Evolutionary conservation across 2,113 vertebrate species (phyloP).

Genomic region (Vanacampus margaritifer): DNA sequence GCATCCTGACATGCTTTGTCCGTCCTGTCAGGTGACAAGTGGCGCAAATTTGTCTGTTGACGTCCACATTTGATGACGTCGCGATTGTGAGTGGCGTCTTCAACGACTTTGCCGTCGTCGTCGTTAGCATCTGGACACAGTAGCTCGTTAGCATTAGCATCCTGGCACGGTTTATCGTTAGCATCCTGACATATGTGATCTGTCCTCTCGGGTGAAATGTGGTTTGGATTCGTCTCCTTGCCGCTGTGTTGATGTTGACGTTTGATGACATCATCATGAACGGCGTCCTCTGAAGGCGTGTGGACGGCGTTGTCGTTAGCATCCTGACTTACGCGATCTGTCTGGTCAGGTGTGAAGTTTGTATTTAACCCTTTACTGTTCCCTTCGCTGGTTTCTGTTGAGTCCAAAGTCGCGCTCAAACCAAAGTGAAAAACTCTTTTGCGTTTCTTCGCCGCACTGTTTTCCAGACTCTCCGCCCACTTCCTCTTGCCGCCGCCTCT

Average conservation of each 20-base stretch:
- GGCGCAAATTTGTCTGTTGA: background rate
- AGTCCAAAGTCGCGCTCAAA: background rate
- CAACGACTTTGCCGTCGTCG: background rate
- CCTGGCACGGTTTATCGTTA: too few species aligned
- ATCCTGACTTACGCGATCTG: background rate
- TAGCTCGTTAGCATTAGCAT: too few species aligned
- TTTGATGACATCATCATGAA: background rate
- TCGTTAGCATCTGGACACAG: too few species aligned
- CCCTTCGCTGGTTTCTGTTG: background rate
- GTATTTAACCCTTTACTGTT: background rate
- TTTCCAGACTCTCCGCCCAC: conserved; percentile 1
- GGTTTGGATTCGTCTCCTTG: background rate
- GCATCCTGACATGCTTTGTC: background rate
- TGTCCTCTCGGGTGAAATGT: background rate
- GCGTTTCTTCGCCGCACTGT: conserved; percentile 28
- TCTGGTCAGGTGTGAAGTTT: background rate
- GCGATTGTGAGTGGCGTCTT: background rate
- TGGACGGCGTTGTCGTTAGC: background rate
- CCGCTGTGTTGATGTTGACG: background rate
- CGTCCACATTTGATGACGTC: background rate
- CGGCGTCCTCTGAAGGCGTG: background rate
- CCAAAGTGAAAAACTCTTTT: conserved; percentile 13
- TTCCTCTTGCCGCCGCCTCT: conserved; percentile 31
- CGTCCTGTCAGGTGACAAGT: background rate
- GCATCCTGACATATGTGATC: too few species aligned